Percentiles rank a stretch among this genome's conserved stretches.
Evolutionary conservation across 1,140 invertebrate genomes (phyloP).

Genomic region (Plectus sambesii): DNA sequence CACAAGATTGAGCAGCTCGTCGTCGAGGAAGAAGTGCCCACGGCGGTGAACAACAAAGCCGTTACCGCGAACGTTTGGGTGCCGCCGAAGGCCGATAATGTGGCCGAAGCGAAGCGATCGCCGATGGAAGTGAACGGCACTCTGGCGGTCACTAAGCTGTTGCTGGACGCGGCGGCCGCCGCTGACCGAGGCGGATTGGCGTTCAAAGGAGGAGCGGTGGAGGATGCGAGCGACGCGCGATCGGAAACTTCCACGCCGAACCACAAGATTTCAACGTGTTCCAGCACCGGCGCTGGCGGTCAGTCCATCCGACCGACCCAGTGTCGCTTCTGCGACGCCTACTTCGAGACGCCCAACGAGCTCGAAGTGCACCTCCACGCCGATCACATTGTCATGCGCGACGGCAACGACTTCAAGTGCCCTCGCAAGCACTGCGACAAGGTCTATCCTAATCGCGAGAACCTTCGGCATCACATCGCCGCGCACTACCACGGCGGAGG

Average conservation of each 20-base stretch:
- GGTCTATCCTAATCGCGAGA: conserved; percentile 20
- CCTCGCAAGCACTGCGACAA: conserved; percentile 19
- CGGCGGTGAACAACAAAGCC: not conserved
- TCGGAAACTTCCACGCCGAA: conserved; percentile 28
- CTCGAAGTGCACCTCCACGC: conserved; percentile 25
- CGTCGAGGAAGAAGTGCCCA: not conserved
- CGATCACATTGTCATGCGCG: conserved; percentile 22
- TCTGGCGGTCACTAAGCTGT: not conserved
- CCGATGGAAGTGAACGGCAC: conserved; percentile 14
- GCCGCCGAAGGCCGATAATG: conserved; percentile 22
- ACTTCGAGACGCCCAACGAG: conserved; percentile 22
- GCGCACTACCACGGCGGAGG: conserved; percentile 21
- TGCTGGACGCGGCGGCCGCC: conserved; percentile 13
- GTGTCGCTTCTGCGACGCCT: conserved; percentile 13
- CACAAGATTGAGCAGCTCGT: not conserved
- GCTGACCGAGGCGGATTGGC: too few species aligned
- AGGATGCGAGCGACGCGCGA: conserved; percentile 30
- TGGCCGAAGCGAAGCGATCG: conserved; percentile 10
- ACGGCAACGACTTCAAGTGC: conserved; percentile 22
- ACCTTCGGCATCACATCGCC: conserved; percentile 16
- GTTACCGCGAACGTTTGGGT: conserved; percentile 27
- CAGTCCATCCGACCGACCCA: conserved; percentile 2
- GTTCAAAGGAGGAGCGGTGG: too few species aligned
- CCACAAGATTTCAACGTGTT: conserved; percentile 6
- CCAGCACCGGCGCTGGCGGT: conserved; percentile 1